Evolutionary conservation across 1,140 invertebrate species (phyloP).

Genomic region (Caenorhabditis tropicalis): DNA sequence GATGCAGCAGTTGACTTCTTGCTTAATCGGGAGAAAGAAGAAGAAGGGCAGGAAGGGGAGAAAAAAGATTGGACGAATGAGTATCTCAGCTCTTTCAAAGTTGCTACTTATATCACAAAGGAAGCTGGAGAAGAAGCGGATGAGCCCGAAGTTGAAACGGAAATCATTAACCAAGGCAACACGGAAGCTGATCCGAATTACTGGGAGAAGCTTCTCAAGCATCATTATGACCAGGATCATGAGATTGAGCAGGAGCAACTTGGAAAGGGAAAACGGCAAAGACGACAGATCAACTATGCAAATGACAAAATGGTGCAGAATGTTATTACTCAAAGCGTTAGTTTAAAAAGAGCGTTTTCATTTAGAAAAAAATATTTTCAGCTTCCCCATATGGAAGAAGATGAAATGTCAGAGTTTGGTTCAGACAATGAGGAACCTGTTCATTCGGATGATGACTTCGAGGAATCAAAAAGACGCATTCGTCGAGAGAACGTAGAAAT

Average conservation of each 20-base stretch:
- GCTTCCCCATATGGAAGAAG: conserved; percentile 50
- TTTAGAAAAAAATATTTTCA: conserved; percentile 56
- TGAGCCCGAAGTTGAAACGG: conserved; percentile 93
- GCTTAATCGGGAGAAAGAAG: conserved; percentile 77
- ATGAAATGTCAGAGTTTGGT: neutral
- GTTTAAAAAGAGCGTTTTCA: conserved; percentile 48
- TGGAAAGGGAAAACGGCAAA: conserved; percentile 85
- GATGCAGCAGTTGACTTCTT: conserved; percentile 91
- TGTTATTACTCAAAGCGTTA: neutral
- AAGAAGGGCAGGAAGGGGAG: conserved; percentile 85
- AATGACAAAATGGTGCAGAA: conserved; percentile 65
- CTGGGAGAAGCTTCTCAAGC: conserved; percentile 96
- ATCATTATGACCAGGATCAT: conserved; percentile 99
- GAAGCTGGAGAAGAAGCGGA: conserved; percentile 78
- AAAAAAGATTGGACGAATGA: conserved; percentile 99
- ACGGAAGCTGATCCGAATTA: conserved; percentile 98
- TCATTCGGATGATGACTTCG: conserved; percentile 62
- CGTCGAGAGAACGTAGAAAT: conserved; percentile 91
- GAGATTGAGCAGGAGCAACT: conserved; percentile 87
- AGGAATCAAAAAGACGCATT: conserved; percentile 89
- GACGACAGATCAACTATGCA: conserved; percentile 80
- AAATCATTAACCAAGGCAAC: conserved; percentile 93
- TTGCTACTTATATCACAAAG: conserved; percentile 88
- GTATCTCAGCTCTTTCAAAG: conserved; percentile 95
- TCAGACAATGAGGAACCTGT: conserved; percentile 28